Conservation (phyloP, 92 coral and sea anemone genomes). For the Hydrozoanthus gracilis region DNA sequence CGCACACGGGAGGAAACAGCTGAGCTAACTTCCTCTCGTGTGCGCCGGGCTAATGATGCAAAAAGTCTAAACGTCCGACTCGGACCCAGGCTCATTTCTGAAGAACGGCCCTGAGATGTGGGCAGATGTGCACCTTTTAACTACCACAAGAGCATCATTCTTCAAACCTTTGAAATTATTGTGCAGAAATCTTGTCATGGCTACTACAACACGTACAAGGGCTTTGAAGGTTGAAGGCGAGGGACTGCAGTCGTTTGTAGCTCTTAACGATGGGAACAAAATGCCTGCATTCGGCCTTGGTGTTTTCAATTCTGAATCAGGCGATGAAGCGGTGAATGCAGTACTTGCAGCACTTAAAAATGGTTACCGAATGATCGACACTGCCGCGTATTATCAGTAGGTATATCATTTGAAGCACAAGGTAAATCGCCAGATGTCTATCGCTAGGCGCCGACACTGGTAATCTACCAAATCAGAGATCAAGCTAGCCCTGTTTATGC, state of each 20-base stretch:
- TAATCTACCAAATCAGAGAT: background rate
- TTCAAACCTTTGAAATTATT: no score
- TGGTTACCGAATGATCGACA: slow-evolving; percentile 89
- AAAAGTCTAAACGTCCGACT: background rate
- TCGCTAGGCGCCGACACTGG: no score
- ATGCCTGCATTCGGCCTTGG: slow-evolving; percentile 94
- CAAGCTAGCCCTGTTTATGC: no score
- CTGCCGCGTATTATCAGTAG: slow-evolving; percentile 76
- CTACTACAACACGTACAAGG: no score
- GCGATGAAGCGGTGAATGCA: slow-evolving; percentile 71
- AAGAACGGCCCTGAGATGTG: no score
- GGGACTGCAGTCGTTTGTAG: slow-evolving; percentile 17
- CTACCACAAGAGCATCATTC: no score
- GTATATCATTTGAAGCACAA: background rate
- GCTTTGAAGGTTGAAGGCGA: slow-evolving; percentile 12
- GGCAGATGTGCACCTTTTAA: no score
- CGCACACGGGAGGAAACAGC: no score
- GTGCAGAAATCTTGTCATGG: no score
- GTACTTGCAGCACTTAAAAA: slow-evolving; percentile 81
- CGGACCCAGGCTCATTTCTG: no score
- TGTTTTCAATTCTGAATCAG: slow-evolving; percentile 66
- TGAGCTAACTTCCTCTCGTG: background rate
- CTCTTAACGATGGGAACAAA: slow-evolving; percentile 78
- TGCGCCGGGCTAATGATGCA: background rate
- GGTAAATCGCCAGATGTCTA: no score